Percentiles rank a stretch among this genome's conserved stretches.
These are phyloP conservation scores for Phorcus lineatus DNA, from an alignment of 2,888 invertebrate genomes.

Conservation along the genomic window DNA sequence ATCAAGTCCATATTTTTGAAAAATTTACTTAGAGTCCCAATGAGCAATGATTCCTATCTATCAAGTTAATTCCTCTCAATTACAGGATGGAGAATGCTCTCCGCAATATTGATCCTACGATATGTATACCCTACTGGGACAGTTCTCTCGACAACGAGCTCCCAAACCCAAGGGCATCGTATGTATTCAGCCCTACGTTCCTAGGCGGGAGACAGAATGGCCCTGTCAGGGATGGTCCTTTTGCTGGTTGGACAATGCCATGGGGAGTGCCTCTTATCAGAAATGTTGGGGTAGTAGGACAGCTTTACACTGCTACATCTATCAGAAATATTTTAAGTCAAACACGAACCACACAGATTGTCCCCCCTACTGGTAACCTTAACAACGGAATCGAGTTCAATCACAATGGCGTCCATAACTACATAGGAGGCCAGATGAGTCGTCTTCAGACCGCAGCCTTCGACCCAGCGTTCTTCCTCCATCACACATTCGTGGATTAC, in stretches of 20 bases:
- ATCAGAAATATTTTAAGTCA: slow-evolving; percentile 50
- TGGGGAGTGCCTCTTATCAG: slow-evolving; percentile 56
- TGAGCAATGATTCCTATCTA: too few relatives aligned
- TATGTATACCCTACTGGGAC: slow-evolving; percentile 67
- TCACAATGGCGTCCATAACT: slow-evolving; percentile 64
- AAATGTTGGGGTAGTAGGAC: slow-evolving; percentile 57
- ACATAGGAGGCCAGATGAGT: slow-evolving; percentile 63
- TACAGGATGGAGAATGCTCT: slow-evolving; percentile 67
- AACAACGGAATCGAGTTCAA: slow-evolving; percentile 61
- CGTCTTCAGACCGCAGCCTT: slow-evolving; percentile 59
- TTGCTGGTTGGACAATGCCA: slow-evolving; percentile 59
- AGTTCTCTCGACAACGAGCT: slow-evolving; percentile 57
- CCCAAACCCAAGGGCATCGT: slow-evolving; percentile 50
- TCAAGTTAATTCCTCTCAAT: too few relatives aligned
- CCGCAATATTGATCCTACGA: slow-evolving; percentile 55
- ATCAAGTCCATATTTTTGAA: too few relatives aligned
- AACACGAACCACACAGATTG: slow-evolving; percentile 40
- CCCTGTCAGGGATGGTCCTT: slow-evolving; percentile 58
- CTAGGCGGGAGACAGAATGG: slow-evolving; percentile 57
- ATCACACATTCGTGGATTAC: slow-evolving; percentile 59
- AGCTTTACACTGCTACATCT: slow-evolving; percentile 46
- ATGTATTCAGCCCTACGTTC: slow-evolving; percentile 58
- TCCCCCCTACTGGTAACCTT: slow-evolving; percentile 50
- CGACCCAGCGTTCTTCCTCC: slow-evolving; percentile 63
- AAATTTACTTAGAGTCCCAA: too few relatives aligned